phyloP scores from a whole-genome alignment of 1,140 invertebrate species.

The Zophobas morio region DNA sequence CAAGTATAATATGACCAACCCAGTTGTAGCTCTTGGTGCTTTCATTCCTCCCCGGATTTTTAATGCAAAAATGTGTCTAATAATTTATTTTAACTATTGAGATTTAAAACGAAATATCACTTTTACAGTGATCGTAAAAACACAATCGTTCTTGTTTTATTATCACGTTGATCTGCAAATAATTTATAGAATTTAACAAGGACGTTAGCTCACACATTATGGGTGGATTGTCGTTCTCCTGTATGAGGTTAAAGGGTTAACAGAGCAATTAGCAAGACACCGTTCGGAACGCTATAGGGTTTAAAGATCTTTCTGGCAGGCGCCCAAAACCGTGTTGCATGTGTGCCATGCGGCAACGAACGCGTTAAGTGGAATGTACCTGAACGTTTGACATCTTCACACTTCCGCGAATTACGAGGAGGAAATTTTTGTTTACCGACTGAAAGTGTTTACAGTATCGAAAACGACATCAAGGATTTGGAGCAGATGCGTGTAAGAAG shows the following conservation, averaged over 20 bases:
- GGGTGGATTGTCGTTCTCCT: neutral
- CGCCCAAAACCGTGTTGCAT: neutral
- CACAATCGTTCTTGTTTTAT: too few relatives aligned
- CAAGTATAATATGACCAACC: too few relatives aligned
- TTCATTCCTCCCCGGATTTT: too few relatives aligned
- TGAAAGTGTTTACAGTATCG: conserved; percentile 21
- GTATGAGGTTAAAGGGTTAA: conserved; percentile 12
- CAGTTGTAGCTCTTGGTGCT: too few relatives aligned
- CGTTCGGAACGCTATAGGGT: neutral
- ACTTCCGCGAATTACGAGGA: neutral
- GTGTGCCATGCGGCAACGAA: neutral
- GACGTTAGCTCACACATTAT: neutral
- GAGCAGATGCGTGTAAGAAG: conserved; percentile 16
- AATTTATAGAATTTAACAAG: neutral
- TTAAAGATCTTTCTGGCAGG: neutral
- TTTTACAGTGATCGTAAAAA: neutral
- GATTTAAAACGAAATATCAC: neutral
- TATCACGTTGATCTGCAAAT: too few relatives aligned
- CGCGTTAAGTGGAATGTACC: neutral
- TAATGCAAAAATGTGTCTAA: too few relatives aligned
- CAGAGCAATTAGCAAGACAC: neutral
- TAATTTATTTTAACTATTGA: too few relatives aligned
- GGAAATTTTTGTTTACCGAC: conserved; percentile 19
- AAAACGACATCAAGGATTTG: conserved; percentile 19
- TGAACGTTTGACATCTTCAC: neutral